These are phyloP conservation scores for Pedionomus torquatus DNA, from an alignment of 2,113 vertebrate species.

Conservation along the genomic window DNA sequence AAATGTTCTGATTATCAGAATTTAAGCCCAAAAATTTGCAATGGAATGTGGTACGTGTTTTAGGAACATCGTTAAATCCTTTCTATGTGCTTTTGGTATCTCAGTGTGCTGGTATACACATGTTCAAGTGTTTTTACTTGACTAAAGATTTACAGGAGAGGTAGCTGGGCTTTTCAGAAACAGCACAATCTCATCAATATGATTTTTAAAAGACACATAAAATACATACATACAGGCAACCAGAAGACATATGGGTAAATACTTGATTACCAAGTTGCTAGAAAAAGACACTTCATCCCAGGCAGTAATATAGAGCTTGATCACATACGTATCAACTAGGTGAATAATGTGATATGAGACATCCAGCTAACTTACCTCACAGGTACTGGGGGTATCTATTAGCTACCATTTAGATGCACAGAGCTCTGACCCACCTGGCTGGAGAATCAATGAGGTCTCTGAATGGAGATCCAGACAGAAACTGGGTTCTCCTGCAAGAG, in stretches of 20 bases:
- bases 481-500: not conserved
- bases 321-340: not conserved
- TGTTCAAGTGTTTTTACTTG: not conserved
- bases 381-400: not conserved
- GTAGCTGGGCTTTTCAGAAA: not conserved
- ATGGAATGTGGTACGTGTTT: not conserved
- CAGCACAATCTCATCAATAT: not conserved
- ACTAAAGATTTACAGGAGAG: not conserved
- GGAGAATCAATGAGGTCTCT: not conserved
- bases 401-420: not conserved
- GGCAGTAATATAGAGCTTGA: not conserved
- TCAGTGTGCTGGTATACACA: not conserved
- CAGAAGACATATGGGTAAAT: not conserved
- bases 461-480: not conserved
- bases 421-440: not conserved
- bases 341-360: not conserved
- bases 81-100: not conserved
- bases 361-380: not conserved
- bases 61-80: not conserved
- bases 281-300: not conserved
- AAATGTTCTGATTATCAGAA: not conserved
- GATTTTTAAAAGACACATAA: not conserved
- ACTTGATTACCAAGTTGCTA: accelerated
- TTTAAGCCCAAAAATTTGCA: not conserved
- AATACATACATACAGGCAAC: not conserved